Conservation (phyloP, 2,797 vertebrate genomes). For the Bufotes viridis region DNA sequence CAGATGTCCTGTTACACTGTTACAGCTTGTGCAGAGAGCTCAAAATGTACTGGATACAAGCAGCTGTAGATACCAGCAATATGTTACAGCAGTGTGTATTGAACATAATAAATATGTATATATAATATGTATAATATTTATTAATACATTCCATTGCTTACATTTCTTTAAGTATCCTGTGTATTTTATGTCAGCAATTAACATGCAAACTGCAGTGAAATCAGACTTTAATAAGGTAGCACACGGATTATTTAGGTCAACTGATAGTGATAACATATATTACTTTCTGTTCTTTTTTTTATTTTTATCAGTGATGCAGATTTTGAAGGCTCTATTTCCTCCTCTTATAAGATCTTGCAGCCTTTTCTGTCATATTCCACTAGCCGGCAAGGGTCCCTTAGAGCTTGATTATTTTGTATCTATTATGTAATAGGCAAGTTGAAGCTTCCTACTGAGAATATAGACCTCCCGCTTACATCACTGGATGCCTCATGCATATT, state of each 20-base stretch:
- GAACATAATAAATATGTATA: too few relatives aligned
- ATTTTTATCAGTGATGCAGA: background rate
- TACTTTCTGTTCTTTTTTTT: background rate
- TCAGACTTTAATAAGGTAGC: background rate
- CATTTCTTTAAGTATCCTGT: background rate
- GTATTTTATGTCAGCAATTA: background rate
- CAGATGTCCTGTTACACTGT: too few relatives aligned
- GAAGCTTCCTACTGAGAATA: background rate
- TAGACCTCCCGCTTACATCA: conserved; percentile 35
- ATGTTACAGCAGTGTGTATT: too few relatives aligned
- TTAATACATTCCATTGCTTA: background rate
- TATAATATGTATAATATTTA: background rate
- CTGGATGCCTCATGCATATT: conserved; percentile 41
- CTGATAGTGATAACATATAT: background rate
- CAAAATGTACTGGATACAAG: too few relatives aligned
- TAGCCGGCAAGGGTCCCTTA: conserved; percentile 1
- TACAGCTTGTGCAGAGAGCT: too few relatives aligned
- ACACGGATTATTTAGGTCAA: background rate
- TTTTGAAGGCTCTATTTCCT: conserved; percentile 11
- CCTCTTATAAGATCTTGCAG: background rate
- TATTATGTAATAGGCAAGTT: conserved; percentile 35
- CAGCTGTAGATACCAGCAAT: too few relatives aligned
- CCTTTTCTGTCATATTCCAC: conserved; percentile 17
- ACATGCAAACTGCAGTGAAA: background rate
- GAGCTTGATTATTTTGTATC: conserved; percentile 44